Evolutionary conservation across 2,113 vertebrate genomes (phyloP).

Genomic region (Hyaena hyaena): DNA sequence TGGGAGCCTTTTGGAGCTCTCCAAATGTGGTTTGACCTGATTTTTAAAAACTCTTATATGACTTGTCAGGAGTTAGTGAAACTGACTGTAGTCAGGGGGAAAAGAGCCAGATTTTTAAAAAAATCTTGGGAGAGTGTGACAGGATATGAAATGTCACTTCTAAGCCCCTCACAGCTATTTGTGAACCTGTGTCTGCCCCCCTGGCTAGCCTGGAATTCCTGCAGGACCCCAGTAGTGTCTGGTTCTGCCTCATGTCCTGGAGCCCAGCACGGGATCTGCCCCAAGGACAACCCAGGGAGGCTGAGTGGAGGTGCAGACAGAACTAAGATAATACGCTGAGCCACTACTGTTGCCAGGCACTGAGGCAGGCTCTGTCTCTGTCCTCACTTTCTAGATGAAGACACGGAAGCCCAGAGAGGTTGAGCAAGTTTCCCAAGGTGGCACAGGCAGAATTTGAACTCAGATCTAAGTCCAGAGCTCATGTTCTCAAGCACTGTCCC

Average conservation of each 20-base stretch:
- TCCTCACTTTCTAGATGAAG: neutral
- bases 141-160: constrained; percentile 55
- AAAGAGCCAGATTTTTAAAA: constrained; percentile 45
- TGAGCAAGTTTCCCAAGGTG: neutral
- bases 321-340: neutral
- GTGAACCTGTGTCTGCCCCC: neutral
- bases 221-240: no score
- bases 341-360: neutral
- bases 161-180: neutral
- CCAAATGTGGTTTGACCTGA: constrained; percentile 49
- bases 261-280: neutral
- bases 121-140: neutral
- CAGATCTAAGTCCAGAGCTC: neutral
- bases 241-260: neutral
- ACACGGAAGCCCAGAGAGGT: neutral
- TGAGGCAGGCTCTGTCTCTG: neutral
- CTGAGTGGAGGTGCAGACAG: neutral
- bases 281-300: neutral
- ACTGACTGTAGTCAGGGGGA: constrained; percentile 33
- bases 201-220: neutral
- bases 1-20: neutral
- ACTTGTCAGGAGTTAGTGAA: constrained; percentile 49
- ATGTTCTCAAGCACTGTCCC: neutral
- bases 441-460: neutral
- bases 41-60: neutral